Evolutionary conservation across 1,140 invertebrate species (phyloP).

Genomic region (Microvelia longipes): DNA sequence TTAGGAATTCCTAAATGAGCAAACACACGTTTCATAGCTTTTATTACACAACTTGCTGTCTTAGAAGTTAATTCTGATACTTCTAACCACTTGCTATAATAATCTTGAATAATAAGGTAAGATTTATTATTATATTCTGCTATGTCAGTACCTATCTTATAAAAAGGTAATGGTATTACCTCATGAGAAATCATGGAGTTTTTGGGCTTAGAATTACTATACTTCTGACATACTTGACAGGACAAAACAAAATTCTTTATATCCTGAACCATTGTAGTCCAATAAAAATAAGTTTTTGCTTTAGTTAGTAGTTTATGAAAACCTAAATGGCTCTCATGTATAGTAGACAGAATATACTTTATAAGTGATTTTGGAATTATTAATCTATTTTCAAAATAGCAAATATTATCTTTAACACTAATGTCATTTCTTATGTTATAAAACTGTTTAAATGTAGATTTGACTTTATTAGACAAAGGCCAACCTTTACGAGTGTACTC

Average conservation of each 20-base stretch:
- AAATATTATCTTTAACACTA: neutral
- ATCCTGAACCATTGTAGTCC: neutral
- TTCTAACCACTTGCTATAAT: neutral
- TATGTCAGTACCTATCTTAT: neutral
- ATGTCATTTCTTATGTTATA: no score
- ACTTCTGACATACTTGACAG: neutral
- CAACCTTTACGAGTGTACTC: no score
- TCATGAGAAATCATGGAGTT: neutral
- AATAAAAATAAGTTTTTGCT: neutral
- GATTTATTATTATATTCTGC: neutral
- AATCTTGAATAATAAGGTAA: neutral
- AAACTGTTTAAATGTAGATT: no score
- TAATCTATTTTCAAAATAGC: neutral
- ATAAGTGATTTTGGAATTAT: neutral
- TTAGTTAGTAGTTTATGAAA: neutral
- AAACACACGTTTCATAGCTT: neutral
- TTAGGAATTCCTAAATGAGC: neutral
- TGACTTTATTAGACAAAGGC: no score
- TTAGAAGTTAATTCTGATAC: neutral
- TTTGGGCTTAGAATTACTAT: neutral
- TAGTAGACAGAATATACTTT: neutral
- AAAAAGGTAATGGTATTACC: neutral
- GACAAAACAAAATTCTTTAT: neutral
- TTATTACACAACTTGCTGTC: neutral
- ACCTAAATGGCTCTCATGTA: neutral